Base-by-base conservation (phyloP, 2,113 vertebrate genomes). In the Halcyon senegalensis region DNA sequence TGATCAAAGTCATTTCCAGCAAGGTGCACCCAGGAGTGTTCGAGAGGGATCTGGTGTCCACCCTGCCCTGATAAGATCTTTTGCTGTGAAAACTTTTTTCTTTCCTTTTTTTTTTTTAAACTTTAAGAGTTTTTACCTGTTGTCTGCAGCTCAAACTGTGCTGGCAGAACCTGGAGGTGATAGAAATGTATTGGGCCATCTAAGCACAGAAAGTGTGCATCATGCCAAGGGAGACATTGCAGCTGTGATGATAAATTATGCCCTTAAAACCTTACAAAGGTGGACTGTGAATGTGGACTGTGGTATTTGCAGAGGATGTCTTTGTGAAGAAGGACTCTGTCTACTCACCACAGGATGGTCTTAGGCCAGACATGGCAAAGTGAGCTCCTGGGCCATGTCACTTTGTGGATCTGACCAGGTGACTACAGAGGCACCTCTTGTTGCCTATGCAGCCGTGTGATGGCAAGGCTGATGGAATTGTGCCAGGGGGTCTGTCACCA, bases 201-300 rank as follows among this genome's bases (percentile, higher is more conserved):
- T 69, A 25, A 84, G 50, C 55, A 35, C 2, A 1, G 30, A 21
- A 21, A 6, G 1, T 18, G 8, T 0, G 0, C 33, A 6, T 55
- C 28, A 37, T 11, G 19, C 10, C 43, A 24, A 9, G 10, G 25
- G 35, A 13, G 33, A 46, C 3, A 1, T 37, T 66, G 55, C 44
- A 66, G 41, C 56, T 72, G 39, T 64, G 50, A 44, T 1, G 7
- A 39, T 33, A 82, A 85, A 77, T 0, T 2, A 33, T 62, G 6
- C 17, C 44, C 25, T 78, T 66, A 84, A 77, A 81, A 48, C 18
- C 44, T 84, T 51, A 37, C 10, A 4, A 6, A 30, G 24, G 8
- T 35, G 44, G 13, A 25, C 50, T 48, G 56, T 43, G 30, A 24
- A 67, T n/a, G 24, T 63, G 27, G 28, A 81, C 48, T 60, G 31